phyloP scores from a whole-genome alignment of 2,113 vertebrate genomes.

The Oenanthe oenanthe region DNA sequence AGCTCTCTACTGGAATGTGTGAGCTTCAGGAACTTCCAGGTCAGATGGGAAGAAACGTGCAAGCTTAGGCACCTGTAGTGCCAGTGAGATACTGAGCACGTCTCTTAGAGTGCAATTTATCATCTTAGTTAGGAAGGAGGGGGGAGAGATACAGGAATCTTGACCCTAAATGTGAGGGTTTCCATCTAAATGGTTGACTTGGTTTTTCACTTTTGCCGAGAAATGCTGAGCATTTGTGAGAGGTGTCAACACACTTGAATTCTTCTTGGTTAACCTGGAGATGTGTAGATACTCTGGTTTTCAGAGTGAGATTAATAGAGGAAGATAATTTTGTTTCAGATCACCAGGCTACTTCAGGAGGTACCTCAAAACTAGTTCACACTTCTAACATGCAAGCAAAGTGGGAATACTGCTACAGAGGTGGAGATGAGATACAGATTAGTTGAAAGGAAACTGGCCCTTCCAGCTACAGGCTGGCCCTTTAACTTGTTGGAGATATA shows the following conservation, averaged over 20 bases:
- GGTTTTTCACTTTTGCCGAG: neutral
- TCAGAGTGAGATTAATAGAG: neutral
- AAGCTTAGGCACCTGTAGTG: neutral
- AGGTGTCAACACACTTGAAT: neutral
- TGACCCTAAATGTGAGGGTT: neutral
- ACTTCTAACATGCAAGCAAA: neutral
- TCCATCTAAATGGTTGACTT: neutral
- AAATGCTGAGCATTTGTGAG: neutral
- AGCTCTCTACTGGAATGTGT: neutral
- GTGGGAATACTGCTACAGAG: neutral
- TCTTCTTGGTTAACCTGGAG: neutral
- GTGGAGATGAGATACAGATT: neutral
- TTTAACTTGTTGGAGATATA: neutral
- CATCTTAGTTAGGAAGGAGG: neutral
- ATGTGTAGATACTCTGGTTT: neutral
- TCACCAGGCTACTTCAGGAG: neutral
- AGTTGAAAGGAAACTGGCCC: neutral
- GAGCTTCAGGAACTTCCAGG: neutral
- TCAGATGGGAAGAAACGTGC: neutral
- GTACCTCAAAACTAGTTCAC: neutral
- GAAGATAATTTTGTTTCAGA: neutral
- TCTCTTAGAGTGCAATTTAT: neutral
- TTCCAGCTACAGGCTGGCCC: neutral
- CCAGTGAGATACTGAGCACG: neutral
- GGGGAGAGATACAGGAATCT: neutral